Percentiles rank a stretch among this genome's conserved stretches.
These are phyloP conservation scores for Heliconius erato DNA, from an alignment of 2,888 invertebrate species.

Conservation along the genomic window DNA sequence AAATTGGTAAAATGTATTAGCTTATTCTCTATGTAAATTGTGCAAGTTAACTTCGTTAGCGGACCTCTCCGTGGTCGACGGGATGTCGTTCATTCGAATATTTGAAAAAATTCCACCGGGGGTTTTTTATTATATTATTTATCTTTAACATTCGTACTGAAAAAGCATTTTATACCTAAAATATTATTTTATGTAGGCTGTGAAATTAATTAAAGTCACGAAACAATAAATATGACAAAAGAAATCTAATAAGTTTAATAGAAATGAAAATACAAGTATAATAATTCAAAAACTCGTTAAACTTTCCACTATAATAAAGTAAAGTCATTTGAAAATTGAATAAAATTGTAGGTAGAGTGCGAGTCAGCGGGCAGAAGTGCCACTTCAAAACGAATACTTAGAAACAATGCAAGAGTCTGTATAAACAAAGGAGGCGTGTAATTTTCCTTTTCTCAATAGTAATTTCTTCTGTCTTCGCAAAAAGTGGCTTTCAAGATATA, in stretches of 20 bases:
- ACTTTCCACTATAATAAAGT: neutral
- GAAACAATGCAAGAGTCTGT: conserved; percentile 12
- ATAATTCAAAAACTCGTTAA: neutral
- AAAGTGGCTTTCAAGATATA: neutral
- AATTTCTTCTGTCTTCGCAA: neutral
- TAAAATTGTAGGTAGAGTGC: neutral
- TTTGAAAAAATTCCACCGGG: too few species aligned
- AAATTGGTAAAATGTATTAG: too few species aligned
- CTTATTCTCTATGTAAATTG: too few species aligned
- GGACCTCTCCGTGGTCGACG: too few species aligned
- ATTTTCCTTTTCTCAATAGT: neutral
- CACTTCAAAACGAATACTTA: conserved; percentile 14
- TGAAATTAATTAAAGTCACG: too few species aligned
- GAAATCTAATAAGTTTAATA: neutral
- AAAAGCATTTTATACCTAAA: too few species aligned
- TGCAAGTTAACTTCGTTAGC: too few species aligned
- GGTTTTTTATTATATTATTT: too few species aligned
- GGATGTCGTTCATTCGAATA: too few species aligned
- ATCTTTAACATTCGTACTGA: too few species aligned
- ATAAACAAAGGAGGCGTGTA: conserved; percentile 10
- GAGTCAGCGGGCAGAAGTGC: neutral
- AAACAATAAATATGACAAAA: too few species aligned
- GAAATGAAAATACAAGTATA: neutral
- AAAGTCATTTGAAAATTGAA: conserved; percentile 18
- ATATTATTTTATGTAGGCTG: too few species aligned